Evolutionary conservation across 2,888 invertebrate genomes (phyloP), one percentile per base, ranked within the genome.

Genomic region (Alsophila aescularia): DNA sequence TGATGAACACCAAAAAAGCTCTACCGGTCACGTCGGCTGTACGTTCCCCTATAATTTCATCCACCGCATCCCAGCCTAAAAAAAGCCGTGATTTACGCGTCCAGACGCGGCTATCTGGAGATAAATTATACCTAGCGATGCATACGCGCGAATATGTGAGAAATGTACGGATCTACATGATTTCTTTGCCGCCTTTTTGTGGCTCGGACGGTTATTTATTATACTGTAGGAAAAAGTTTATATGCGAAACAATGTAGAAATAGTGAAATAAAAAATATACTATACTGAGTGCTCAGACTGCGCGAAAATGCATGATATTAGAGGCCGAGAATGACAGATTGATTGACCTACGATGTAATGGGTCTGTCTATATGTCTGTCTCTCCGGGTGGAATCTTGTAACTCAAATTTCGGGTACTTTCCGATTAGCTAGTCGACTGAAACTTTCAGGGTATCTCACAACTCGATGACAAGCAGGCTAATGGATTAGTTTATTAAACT

Each of bases 71-170:
- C 16, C 24, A 24, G 24, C 4, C 13, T 45, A 41, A 56, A 56
- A 55, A 56, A 50, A 31, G 24, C 56, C 70, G 78, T 86, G 88
- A 88, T 87, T 87, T 87, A 87, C 86, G 80, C 72, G 70, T 58
- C 70, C 78, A 77, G 76, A 67, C 78, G 75, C 68, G 78, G 82
- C 81, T 82, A 85, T 82, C 87, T 79, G 40, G 63, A 77, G 83
- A 86, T 87, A 85, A 85, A 83, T 84, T 84, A 86, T 80, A 74
- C 73, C 75, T 75, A 77, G 72, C 72, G 76, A 77, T 81, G 84
- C 83, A 83, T 75, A 75, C 76, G 79, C 71, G 81, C 71, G 81
- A 75, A 81, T 79, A 79, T 79, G 79, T 81, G 81, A 83, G 75
- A 76, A 81, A 84, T 78, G 73, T 55, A 58, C 42, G 42, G 37